Percentiles rank a stretch among this genome's conserved stretches.
Evolutionary conservation across 2,888 invertebrate genomes (phyloP).

Genomic region (Microchrysa polita): DNA sequence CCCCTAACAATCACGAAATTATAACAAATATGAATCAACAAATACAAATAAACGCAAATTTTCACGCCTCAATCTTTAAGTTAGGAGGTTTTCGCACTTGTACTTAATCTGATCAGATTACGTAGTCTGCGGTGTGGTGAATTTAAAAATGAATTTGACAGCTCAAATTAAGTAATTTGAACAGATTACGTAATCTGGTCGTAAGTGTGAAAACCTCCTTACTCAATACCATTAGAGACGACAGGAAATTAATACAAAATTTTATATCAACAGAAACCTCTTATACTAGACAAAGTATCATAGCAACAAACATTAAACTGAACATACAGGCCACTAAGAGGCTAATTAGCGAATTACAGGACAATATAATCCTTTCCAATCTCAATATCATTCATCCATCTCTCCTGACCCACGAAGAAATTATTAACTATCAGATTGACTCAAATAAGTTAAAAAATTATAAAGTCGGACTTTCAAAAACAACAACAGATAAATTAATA

Average conservation of each 20-base stretch:
- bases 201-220: too few species aligned
- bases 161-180: too few species aligned
- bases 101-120: too few species aligned
- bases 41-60: slow-evolving; percentile 29
- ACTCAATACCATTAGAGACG: background rate
- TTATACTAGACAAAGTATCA: background rate
- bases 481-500: too few species aligned
- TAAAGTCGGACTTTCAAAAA: too few species aligned
- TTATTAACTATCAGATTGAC: slow-evolving; percentile 6
- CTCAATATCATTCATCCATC: slow-evolving; percentile 42
- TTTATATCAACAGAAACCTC: background rate
- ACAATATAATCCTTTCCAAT: slow-evolving; percentile 39
- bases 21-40: slow-evolving; percentile 39
- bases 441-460: slow-evolving; percentile 37
- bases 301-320: slow-evolving; percentile 28
- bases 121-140: too few species aligned
- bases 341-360: slow-evolving; percentile 38
- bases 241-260: too few species aligned
- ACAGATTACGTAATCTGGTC: too few species aligned
- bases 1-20: slow-evolving; percentile 40
- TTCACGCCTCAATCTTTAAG: slow-evolving; percentile 5
- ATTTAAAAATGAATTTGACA: too few species aligned
- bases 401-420: slow-evolving; percentile 31
- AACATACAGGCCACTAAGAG: slow-evolving; percentile 34
- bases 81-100: too few species aligned